These are phyloP conservation scores for Hemistola chrysoprasaria DNA, from an alignment of 2,888 invertebrate species.

Conservation along the genomic window DNA sequence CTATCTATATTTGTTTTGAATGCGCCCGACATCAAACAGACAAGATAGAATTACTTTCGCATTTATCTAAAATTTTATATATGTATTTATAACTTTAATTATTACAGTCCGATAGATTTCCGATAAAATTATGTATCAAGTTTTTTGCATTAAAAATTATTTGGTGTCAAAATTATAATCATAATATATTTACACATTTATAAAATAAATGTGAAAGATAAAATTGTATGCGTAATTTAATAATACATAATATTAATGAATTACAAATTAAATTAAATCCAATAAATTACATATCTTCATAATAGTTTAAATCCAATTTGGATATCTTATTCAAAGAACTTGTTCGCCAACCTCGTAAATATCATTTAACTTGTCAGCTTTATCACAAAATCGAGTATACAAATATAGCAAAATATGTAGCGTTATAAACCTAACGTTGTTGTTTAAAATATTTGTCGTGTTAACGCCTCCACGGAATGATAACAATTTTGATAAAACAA, in stretches of 20 bases:
- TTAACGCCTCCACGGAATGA: constrained; percentile 13
- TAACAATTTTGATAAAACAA: constrained; percentile 19
- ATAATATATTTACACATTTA: no score
- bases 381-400: constrained; percentile 7
- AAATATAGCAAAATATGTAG: constrained; percentile 2
- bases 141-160: no score
- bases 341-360: constrained; percentile 12
- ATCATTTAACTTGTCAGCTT: constrained; percentile 11
- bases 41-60: no score
- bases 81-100: no score
- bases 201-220: no score
- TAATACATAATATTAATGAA: constrained; percentile 7
- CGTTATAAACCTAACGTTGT: not conserved
- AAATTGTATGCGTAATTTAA: constrained; percentile 4
- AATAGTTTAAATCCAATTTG: constrained; percentile 1
- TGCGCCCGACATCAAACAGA: no score
- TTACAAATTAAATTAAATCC: constrained; percentile 7
- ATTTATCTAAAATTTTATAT: no score
- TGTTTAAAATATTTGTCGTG: constrained; percentile 11
- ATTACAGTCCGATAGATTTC: no score
- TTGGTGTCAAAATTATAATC: no score
- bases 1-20: no score
- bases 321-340: constrained; percentile 5
- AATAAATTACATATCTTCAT: not conserved
- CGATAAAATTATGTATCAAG: no score